Conservation (phyloP, 2,113 vertebrate species). For the Labrus mixtus region DNA sequence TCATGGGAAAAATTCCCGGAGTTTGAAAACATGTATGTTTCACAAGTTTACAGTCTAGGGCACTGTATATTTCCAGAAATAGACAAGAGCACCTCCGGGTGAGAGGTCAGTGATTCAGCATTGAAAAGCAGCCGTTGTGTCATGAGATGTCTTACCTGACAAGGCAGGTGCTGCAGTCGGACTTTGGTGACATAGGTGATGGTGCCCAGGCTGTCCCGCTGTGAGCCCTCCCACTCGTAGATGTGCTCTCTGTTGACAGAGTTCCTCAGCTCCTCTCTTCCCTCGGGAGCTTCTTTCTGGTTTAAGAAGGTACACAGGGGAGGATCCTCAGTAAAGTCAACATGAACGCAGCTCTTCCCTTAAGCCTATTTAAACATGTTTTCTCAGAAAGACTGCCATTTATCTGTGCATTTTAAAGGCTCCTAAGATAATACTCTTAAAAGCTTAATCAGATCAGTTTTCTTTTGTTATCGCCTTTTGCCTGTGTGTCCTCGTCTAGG, state of each 20-base stretch:
- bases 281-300: conserved; percentile 34
- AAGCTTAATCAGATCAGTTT: background rate
- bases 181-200: conserved; percentile 91
- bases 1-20: conserved; percentile 50
- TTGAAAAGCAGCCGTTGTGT: conserved; percentile 17
- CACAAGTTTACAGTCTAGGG: conserved; percentile 4
- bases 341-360: conserved; percentile 8
- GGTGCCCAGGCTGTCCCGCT: conserved; percentile 84
- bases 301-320: conserved; percentile 47
- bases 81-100: background rate
- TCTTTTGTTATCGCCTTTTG: conserved; percentile 19
- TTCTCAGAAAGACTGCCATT: background rate
- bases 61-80: conserved; percentile 32
- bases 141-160: conserved; percentile 83
- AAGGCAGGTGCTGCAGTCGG: conserved; percentile 93
- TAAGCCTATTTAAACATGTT: conserved; percentile 6
- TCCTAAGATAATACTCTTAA: too few relatives aligned
- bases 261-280: conserved; percentile 86
- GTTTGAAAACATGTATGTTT: conserved; percentile 45
- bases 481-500: conserved; percentile 13
- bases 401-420: background rate
- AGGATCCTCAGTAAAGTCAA: conserved; percentile 11
- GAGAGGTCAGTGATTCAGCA: conserved; percentile 10
- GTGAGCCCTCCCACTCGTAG: conserved; percentile 87
- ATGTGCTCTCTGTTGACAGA: conserved; percentile 88